Evolutionary conservation across 2,113 vertebrate genomes (phyloP), one percentile per base, ranked within the genome.

Genomic region (Sorex fumeus): DNA sequence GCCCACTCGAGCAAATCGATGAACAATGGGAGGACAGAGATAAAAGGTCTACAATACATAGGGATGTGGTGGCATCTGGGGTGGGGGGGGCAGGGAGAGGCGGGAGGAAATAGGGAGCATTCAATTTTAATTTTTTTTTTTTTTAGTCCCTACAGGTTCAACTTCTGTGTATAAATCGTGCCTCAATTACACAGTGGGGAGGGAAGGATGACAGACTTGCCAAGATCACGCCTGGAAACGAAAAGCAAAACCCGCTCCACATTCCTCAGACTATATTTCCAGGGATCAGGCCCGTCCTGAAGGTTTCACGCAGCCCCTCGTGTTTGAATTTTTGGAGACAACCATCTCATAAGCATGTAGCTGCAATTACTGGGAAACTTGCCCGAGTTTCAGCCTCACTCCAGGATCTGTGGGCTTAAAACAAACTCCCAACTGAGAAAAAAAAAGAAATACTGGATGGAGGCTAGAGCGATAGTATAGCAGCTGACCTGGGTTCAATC

Each of bases 241-340:
- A 71, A 66, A 90, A 89, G 76, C 66, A 82, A 91, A 93, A 80
- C 34, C 72, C 81, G 77, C 86, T 74, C 88, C 80, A 93, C 45
- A 47, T 71, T 92, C 64, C 60, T 90, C 45, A 21, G 25, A 47
- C 75, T 36, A 0, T 8, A 88, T 72, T 96, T 93, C 84, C 83
- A 92, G 71, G 47, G 81, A 66, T 23, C 5, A 25, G 50, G 87
- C 81, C 91, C 92, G 69, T 45, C 60, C 36, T 72, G 32, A 91
- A 91, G 60, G 79, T 69, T 86, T 92, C 80, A n/a, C 53, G 53
- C 32, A 50, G 69, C 21, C 34, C n/a, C 67, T 86, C 53, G 13
- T 15, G 13, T 53, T 11, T 53, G 40, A 40, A 40, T 64, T 90
- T 30, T 47, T 4, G 43, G 75, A 43, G 84, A 80, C 53, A 57